Evolutionary conservation across 2,113 vertebrate species (phyloP), one percentile per base, ranked within the genome.

Genomic region (Poicephalus gulielmi): DNA sequence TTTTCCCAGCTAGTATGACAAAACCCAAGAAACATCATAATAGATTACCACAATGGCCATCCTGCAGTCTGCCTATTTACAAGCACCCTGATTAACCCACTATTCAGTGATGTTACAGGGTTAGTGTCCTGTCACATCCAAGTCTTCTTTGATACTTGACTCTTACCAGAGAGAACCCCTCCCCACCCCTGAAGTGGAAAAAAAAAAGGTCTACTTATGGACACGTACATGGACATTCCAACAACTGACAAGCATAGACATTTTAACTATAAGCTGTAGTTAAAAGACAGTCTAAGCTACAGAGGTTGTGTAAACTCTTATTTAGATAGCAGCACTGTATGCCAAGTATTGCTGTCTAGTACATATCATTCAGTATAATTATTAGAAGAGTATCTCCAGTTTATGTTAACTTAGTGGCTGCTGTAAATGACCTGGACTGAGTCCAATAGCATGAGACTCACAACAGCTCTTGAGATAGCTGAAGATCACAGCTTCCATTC

Each of bases 1-100:
- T 99, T 97, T 99, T 99, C 74, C 98, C 99, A 77, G 99, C 99
- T 99, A 93, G 90, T 55, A 71, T 20, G 25, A 82, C 75, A 97
- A 92, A 97, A 90, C 39, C 88, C 86, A 95, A 96, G 68, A 86
- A 92, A 94, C 46, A 95, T 33, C 47, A 89, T 4, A 86, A 90
- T 18, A 70, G 37, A 39, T 94, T 82, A 94, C 49, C n/a, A 95
- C 43, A 66, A 19, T 8, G 47, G 46, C n/a, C 74, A 84, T 27
- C 27, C 53, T 85, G n/a, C 17, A 55, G n/a, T 18, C 19, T 57
- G 43, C 27, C 60, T 70, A 39, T 27, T 83, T 39, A 91, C 28
- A 94, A 79, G 52, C 16, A 70, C 24, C 17, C 68, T 41, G 37
- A 63, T 82, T 75, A 88, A 71, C 7, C 55, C 60, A 27, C 76